A percentile compares a stretch with the other conserved stretches of the same genome.
Conservation (phyloP, 2,113 vertebrate genomes). For the Phylloscopus trochilus region DNA sequence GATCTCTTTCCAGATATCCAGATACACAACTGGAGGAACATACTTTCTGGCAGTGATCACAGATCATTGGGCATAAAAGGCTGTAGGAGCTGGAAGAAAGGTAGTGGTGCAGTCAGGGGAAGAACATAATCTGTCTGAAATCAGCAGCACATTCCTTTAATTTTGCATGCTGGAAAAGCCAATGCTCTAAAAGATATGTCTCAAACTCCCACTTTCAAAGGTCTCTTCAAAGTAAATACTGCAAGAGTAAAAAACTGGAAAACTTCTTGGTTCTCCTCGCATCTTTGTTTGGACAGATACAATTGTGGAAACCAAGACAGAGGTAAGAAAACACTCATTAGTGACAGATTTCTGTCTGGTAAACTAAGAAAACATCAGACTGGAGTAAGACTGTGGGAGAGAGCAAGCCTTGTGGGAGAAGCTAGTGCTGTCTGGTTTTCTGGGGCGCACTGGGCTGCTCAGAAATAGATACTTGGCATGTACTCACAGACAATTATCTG, state of each 20-base stretch:
- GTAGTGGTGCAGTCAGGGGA: neutral
- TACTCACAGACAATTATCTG: neutral
- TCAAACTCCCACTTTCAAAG: neutral
- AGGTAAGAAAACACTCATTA: neutral
- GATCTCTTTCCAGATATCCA: neutral
- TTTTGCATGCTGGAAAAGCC: neutral
- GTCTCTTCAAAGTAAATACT: neutral
- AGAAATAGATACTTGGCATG: neutral
- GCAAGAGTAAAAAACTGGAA: neutral
- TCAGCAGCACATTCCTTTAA: neutral
- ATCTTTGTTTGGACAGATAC: neutral
- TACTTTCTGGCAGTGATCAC: neutral
- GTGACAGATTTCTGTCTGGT: neutral
- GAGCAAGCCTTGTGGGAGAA: neutral
- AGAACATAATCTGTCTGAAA: neutral
- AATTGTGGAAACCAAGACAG: neutral
- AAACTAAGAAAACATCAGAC: neutral
- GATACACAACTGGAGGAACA: neutral
- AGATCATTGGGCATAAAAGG: neutral
- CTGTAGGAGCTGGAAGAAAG: neutral
- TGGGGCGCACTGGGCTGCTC: neutral
- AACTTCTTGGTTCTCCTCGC: neutral
- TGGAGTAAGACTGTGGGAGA: neutral
- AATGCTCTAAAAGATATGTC: neutral
- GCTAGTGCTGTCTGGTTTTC: accelerated